Evolutionary conservation across 1,140 invertebrate species (phyloP).

Genomic region (Macrotrachela quadricornifera): DNA sequence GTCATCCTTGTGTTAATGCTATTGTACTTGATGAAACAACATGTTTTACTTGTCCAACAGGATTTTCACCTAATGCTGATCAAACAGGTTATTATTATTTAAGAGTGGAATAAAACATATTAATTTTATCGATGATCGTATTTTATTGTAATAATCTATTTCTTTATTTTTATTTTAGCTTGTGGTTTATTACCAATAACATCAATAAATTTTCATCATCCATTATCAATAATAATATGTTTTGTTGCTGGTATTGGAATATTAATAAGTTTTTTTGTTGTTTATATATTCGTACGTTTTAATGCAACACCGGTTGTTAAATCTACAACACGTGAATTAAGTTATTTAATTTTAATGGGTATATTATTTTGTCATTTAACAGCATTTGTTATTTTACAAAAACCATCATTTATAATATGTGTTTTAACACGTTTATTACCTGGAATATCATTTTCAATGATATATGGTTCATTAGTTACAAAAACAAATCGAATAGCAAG

Average conservation of each 20-base stretch:
- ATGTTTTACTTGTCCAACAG: slow-evolving; percentile 39
- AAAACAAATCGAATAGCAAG: slow-evolving; percentile 65
- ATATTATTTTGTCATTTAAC: slow-evolving; percentile 35
- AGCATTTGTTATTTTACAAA: slow-evolving; percentile 47
- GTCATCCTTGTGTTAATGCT: slow-evolving; percentile 41
- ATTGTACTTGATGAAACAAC: slow-evolving; percentile 38
- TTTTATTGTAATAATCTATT: no score
- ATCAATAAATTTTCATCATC: slow-evolving; percentile 38
- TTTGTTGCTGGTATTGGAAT: slow-evolving; percentile 43
- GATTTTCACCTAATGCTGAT: slow-evolving; percentile 42
- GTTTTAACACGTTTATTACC: slow-evolving; percentile 45
- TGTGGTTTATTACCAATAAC: slow-evolving; percentile 31
- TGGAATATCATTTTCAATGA: slow-evolving; percentile 55
- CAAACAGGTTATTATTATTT: slow-evolving; percentile 31
- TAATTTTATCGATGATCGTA: no score
- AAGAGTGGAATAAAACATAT: no score
- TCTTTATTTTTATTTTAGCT: slow-evolving; percentile 13
- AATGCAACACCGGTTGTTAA: slow-evolving; percentile 56
- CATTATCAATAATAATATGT: slow-evolving; percentile 39
- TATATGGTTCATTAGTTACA: slow-evolving; percentile 57
- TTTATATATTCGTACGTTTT: slow-evolving; percentile 40
- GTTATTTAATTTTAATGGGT: slow-evolving; percentile 48
- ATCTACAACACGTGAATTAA: slow-evolving; percentile 51
- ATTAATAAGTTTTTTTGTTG: slow-evolving; percentile 38
- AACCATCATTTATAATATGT: slow-evolving; percentile 44